These are phyloP conservation scores for Tenthredo notha DNA, from an alignment of 2,888 invertebrate genomes.

Conservation along the genomic window DNA sequence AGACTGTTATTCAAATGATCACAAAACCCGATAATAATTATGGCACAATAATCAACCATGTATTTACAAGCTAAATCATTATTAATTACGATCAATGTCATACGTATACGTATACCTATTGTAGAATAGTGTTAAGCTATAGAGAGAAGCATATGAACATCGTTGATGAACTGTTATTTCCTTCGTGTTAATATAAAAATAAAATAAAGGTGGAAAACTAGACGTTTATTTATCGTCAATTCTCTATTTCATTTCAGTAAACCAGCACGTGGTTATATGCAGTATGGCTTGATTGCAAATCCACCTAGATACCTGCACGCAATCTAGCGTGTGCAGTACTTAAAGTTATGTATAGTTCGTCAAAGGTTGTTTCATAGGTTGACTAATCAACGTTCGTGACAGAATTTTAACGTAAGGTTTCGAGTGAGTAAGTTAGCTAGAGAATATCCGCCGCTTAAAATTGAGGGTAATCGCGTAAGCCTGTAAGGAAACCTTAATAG, in stretches of 20 bases:
- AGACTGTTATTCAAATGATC: constrained; percentile 41
- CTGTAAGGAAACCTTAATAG: neutral
- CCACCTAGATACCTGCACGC: constrained; percentile 15
- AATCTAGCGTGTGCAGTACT: constrained; percentile 5
- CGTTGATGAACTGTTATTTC: neutral
- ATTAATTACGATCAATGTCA: constrained; percentile 4
- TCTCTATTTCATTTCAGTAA: neutral
- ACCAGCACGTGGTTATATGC: neutral
- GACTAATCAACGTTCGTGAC: neutral
- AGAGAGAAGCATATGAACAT: neutral
- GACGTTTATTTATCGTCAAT: neutral
- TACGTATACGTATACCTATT: no score
- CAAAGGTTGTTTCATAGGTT: neutral
- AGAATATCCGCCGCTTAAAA: constrained; percentile 12
- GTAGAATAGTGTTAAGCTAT: no score
- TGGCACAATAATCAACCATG: constrained; percentile 10
- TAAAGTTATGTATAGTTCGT: neutral
- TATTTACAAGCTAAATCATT: constrained; percentile 4
- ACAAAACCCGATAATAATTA: constrained; percentile 39
- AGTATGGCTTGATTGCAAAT: neutral
- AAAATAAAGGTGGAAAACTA: neutral
- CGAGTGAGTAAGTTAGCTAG: neutral
- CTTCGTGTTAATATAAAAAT: neutral
- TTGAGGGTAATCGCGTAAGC: constrained; percentile 32
- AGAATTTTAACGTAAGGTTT: constrained; percentile 35